Conservation (phyloP, 2,113 vertebrate genomes). For the Pteropus alecto region DNA sequence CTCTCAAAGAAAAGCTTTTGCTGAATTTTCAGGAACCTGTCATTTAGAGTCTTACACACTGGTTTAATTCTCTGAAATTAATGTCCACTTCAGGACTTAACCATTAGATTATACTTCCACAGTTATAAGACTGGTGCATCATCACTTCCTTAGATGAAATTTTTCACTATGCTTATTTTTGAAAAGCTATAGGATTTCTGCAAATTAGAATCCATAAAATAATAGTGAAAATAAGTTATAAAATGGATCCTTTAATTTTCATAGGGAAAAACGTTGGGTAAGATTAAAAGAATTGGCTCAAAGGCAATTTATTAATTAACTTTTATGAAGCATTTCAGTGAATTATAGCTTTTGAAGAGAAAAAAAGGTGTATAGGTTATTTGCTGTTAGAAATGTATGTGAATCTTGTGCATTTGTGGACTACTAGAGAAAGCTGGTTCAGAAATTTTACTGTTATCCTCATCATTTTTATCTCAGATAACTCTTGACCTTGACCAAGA, state of each 20-base stretch:
- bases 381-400: neutral
- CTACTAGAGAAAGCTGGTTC: neutral
- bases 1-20: neutral
- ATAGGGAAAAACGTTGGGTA: neutral
- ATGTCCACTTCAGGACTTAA: neutral
- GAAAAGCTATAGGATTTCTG: neutral
- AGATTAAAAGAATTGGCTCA: neutral
- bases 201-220: neutral
- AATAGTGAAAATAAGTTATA: neutral
- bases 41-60: neutral
- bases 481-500: neutral
- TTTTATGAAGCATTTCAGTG: neutral
- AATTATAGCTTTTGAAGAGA: neutral
- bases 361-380: neutral
- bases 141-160: neutral
- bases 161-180: neutral
- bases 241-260: neutral
- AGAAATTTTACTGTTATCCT: neutral
- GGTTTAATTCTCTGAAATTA: neutral
- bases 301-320: neutral
- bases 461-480: neutral
- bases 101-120: neutral
- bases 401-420: neutral
- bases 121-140: neutral
- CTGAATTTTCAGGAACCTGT: neutral